phyloP scores from a whole-genome alignment of 2,113 vertebrate genomes.

The Neodon shergylaensis region DNA sequence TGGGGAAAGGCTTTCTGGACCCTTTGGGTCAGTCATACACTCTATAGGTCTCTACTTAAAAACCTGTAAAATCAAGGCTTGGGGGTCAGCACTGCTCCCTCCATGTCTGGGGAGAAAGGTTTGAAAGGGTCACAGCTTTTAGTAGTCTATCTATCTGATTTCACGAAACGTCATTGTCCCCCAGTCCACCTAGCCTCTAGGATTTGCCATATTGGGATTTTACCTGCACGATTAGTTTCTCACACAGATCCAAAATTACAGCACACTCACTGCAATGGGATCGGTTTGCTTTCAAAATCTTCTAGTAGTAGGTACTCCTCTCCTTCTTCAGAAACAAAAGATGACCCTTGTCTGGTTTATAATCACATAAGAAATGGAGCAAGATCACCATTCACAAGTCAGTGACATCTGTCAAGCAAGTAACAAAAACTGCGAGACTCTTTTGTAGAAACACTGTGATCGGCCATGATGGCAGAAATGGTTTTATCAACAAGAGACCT shows the following conservation, averaged over 20 bases:
- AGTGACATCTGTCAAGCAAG: conserved; percentile 73
- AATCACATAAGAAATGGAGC: conserved; percentile 85
- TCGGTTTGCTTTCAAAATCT: conserved; percentile 98
- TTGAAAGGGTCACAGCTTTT: background rate
- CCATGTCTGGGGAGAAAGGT: background rate
- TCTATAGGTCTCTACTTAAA: background rate
- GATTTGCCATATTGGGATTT: conserved; percentile 79
- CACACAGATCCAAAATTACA: conserved; percentile 82
- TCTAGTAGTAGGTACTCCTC: conserved; percentile 97
- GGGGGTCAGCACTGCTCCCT: background rate
- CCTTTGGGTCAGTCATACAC: background rate
- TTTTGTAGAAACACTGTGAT: background rate
- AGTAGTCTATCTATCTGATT: background rate
- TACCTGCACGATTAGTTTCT: conserved; percentile 81
- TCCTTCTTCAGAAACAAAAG: conserved; percentile 90
- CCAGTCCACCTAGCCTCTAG: background rate
- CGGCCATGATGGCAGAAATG: background rate
- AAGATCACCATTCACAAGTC: conserved; percentile 82
- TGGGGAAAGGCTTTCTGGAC: background rate
- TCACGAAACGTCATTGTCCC: background rate
- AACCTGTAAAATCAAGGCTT: background rate
- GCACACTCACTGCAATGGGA: conserved; percentile 95
- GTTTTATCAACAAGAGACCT: conserved; percentile 15
- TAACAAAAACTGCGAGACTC: conserved; percentile 52
- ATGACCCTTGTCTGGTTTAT: conserved; percentile 90